These are phyloP conservation scores for Drosophila quadrilineata DNA, from an alignment of 1,140 invertebrate genomes.

Conservation along the genomic window DNA sequence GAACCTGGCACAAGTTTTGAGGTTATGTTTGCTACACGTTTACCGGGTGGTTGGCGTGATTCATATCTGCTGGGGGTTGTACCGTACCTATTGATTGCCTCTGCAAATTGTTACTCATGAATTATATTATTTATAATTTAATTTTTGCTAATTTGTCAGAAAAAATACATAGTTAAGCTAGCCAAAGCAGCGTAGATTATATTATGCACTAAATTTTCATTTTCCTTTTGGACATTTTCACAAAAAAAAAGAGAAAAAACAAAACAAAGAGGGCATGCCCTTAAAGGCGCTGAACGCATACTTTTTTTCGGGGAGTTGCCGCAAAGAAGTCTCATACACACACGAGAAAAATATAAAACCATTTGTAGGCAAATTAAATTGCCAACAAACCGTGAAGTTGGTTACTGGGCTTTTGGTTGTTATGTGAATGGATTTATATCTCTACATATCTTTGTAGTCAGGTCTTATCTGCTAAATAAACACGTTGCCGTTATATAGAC, in stretches of 20 bases:
- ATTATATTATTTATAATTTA: not conserved
- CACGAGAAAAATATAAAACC: constrained; percentile 37
- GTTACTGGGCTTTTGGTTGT: constrained; percentile 57
- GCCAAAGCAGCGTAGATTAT: constrained; percentile 38
- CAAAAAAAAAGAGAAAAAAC: constrained; percentile 22
- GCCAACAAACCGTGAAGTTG: constrained; percentile 75
- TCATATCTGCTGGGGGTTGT: constrained; percentile 7
- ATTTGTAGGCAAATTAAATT: constrained; percentile 76
- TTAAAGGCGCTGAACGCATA: constrained; percentile 16
- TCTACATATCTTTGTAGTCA: not conserved
- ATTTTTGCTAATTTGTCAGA: constrained; percentile 16
- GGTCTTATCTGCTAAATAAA: constrained; percentile 20
- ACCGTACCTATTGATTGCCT: constrained; percentile 22
- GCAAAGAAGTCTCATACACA: constrained; percentile 18
- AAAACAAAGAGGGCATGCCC: constrained; percentile 15
- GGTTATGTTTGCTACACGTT: constrained; percentile 21
- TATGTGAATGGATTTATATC: constrained; percentile 5
- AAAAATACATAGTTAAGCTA: not conserved
- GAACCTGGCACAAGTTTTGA: constrained; percentile 14
- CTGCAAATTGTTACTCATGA: not conserved
- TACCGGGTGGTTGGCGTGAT: constrained; percentile 22
- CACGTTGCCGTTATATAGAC: constrained; percentile 34
- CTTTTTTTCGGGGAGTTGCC: constrained; percentile 8
- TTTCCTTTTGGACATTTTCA: constrained; percentile 34
- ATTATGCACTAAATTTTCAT: constrained; percentile 39